phyloP scores from a whole-genome alignment of 2,113 vertebrate species.

The Leucoraja erinaceus region DNA sequence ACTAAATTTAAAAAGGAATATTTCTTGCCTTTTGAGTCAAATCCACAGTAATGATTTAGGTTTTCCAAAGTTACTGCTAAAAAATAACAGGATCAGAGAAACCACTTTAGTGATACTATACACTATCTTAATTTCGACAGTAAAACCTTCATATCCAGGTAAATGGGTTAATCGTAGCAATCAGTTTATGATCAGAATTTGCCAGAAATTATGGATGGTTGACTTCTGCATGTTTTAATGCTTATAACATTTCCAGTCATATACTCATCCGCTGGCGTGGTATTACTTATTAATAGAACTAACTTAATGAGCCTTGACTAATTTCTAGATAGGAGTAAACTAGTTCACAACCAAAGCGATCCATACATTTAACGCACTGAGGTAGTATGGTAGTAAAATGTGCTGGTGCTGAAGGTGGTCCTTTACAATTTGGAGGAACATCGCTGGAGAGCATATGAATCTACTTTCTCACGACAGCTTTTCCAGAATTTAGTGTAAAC shows the following conservation, averaged over 20 bases:
- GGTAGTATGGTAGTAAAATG: neutral
- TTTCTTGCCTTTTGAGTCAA: neutral
- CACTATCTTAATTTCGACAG: neutral
- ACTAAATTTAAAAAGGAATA: neutral
- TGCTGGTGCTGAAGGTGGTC: neutral
- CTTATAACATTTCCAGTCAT: neutral
- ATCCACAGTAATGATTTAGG: neutral
- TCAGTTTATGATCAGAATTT: neutral
- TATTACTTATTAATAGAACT: neutral
- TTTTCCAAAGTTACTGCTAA: neutral
- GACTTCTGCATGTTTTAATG: neutral
- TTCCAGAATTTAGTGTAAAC: neutral
- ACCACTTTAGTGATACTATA: neutral
- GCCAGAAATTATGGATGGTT: neutral
- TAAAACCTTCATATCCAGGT: neutral
- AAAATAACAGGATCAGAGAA: neutral
- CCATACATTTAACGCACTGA: neutral
- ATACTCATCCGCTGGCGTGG: neutral
- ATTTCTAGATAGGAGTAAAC: neutral
- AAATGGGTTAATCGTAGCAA: neutral
- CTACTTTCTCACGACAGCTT: neutral
- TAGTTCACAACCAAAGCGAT: neutral
- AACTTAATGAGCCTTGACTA: neutral
- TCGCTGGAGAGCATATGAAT: neutral
- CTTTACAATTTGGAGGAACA: neutral